Conservation (phyloP, 2,113 vertebrate genomes). For the Carassius auratus region DNA sequence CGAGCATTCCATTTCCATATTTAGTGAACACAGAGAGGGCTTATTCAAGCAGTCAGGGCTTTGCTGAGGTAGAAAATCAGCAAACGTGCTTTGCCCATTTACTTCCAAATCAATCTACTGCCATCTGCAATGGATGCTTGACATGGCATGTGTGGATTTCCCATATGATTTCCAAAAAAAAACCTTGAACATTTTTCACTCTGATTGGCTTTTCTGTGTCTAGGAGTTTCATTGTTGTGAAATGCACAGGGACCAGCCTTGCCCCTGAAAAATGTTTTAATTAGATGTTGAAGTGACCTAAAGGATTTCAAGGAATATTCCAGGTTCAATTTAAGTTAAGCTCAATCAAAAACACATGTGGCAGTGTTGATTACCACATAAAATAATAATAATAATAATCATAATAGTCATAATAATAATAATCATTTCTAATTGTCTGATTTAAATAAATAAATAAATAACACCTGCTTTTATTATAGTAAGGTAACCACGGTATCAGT, state of each 20-base stretch:
- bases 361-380: not conserved
- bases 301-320: not conserved
- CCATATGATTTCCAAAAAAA: constrained; percentile 27
- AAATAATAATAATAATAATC: not conserved
- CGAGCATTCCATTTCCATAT: constrained; percentile 45
- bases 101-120: constrained; percentile 31
- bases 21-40: constrained; percentile 19
- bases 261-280: not conserved
- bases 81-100: constrained; percentile 12
- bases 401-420: no score
- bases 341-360: not conserved
- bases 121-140: constrained; percentile 35
- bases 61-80: constrained; percentile 27
- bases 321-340: not conserved
- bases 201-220: constrained; percentile 7
- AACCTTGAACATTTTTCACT: not conserved
- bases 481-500: not conserved
- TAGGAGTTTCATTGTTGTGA: not conserved
- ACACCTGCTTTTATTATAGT: not conserved
- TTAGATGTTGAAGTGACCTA: not conserved
- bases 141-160: constrained; percentile 9
- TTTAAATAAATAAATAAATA: no score
- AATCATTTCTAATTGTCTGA: not conserved
- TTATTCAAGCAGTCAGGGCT: constrained; percentile 29
- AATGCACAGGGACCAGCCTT: not conserved